Base-by-base conservation (phyloP, 2,797 vertebrate species). In the Mormyrus proboscirostris region DNA sequence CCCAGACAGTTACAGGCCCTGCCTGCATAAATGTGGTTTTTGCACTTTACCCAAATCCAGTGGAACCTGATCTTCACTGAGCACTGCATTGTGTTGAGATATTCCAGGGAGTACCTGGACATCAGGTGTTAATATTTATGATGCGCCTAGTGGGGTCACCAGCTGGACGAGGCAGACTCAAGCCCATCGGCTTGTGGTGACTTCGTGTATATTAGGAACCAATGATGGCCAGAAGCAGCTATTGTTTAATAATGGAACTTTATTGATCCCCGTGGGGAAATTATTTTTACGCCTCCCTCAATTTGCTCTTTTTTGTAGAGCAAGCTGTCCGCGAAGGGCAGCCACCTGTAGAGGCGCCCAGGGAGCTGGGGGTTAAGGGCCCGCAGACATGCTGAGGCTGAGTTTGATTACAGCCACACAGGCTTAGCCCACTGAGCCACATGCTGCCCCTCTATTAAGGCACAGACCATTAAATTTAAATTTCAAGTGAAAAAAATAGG, bases 41-140 rank as follows among this genome's bases (percentile, higher is more conserved):
- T 57, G 47, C 49, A 79, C 33, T 19, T 50, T 22, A 53, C 83
- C 7, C 29, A 49, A 79, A 29, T 50, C 50, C 47, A 79, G 49
- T 9, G 50, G 25, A 79, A 79, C 59, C n/a, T 88, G 65, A 88
- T 47, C 44, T 88, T 19, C 25, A 51, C 69, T 33, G 62, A 19
- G 49, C 87, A 88, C 62, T 76, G 44, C 44, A 19, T 82, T 44
- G 50, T 79, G 44, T 88, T 50, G 65, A 79, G 88, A 33, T 79
- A 79, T 79, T 88, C 76, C 12, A 53, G 65, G 22, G 88, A 53
- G 62, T 79, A 16, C 2, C 22, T 87, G 65, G 59, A 88, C 22
- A 9, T 50, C 19, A 16, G 25, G 50, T 76, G 33, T 55, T 49
- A 79, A 79, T 88, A 88, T 88, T 51, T 53, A 79, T 79, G 49